Evolutionary conservation across 2,888 invertebrate genomes (phyloP), one percentile per base, ranked within the genome.

Genomic region (Clepsis dumicolana): DNA sequence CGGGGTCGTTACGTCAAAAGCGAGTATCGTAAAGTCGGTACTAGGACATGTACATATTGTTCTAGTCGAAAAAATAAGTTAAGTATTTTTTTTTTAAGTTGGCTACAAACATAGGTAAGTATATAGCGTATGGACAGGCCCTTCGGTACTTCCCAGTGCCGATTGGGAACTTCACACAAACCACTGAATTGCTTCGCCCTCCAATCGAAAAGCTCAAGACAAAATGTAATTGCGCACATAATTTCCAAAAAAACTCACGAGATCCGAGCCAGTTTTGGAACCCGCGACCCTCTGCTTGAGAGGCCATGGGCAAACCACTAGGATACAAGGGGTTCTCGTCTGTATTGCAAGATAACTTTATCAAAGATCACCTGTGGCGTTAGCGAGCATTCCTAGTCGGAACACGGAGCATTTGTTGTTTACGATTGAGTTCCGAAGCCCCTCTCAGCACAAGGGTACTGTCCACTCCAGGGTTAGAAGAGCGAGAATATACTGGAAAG

Each of bases 1-100:
- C 18, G 41, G 16, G 52, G 21, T 24, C 21, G 56, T 56, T 32
- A 59, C 27, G 16, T 59, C 27, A 44, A 57, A 53, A 65, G 32
- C 29, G 25, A 52, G 32, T 16, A 18, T 63, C 50, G 57, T 57
- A 24, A 63, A 29, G 21, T 21, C 10, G 48, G 24, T 29, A 24
- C 50, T 27, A n/a, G 25, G 2, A n/a, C 24, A 1, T 25, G 5
- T 18, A 25, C n/a, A 7, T 10, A 18, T 25, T 25, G 5, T n/a
- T 14, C 10, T 14, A 12, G 14, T 10, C 38, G 14, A n/a, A n/a
- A n/a, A n/a, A n/a, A n/a, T n/a, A n/a, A n/a, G n/a, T n/a, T n/a
- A n/a, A n/a, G n/a, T n/a, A n/a, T n/a, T n/a, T n/a, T n/a, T n/a
- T n/a, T n/a, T n/a, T n/a, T n/a, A n/a, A n/a, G n/a, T n/a, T n/a